Conservation (phyloP, 2,113 vertebrate genomes). For the Montifringilla adamsi region DNA sequence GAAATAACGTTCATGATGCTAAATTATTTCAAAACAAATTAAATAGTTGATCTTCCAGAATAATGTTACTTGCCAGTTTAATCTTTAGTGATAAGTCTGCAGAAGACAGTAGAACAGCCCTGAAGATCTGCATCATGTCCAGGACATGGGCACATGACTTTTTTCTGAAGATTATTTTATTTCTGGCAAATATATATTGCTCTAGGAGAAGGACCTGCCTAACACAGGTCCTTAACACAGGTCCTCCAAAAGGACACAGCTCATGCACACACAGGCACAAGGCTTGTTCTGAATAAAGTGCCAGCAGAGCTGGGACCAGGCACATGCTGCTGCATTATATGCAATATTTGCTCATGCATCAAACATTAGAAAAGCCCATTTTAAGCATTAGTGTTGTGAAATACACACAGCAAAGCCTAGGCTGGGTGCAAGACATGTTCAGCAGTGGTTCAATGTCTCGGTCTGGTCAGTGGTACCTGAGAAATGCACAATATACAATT, state of each 20-base stretch:
- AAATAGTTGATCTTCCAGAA: not conserved
- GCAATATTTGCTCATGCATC: not conserved
- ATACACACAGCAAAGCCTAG: not conserved
- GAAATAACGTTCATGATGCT: not conserved
- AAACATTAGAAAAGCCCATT: not conserved
- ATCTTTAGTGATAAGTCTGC: not conserved
- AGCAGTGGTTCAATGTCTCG: not conserved
- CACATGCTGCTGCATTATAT: not conserved
- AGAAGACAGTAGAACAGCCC: not conserved
- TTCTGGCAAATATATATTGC: not conserved
- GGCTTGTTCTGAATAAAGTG: not conserved
- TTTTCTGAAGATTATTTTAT: not conserved
- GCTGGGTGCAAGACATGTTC: not conserved
- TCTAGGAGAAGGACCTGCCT: not conserved
- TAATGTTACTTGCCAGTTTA: not conserved
- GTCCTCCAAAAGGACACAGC: not conserved
- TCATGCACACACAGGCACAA: not conserved
- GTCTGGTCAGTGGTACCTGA: not conserved
- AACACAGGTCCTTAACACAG: not conserved
- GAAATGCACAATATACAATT: not conserved
- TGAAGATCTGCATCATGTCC: not conserved
- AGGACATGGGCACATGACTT: not conserved
- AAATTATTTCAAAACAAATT: not conserved
- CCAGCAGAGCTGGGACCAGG: not conserved
- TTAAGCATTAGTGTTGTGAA: not conserved